Base-by-base conservation (phyloP, 2,888 invertebrate genomes). In the Lymantria monacha region DNA sequence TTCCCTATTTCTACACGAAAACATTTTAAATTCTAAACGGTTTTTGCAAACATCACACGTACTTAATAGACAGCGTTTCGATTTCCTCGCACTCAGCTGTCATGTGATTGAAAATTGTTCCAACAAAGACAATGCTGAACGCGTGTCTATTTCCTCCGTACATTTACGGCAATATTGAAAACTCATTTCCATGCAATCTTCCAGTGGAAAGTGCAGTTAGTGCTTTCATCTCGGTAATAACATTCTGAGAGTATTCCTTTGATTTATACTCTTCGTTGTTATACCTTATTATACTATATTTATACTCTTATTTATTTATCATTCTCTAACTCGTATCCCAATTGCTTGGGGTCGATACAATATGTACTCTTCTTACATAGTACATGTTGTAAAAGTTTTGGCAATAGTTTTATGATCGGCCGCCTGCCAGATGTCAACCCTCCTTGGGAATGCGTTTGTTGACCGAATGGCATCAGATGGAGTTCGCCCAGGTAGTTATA, bases 121-220 rank as follows among this genome's bases (percentile, higher is more conserved):
- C 47, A 63, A 68, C 66, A 56, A 72, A 78, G 79, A 83, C 86
- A 89, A 90, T 87, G 88, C 89, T 85, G 84, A 83, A 80, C 66
- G 71, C 63, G 62, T 88, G 82, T 89, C 89, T 89, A 83, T 87
- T 90, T 88, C 87, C 89, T 79, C 66, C 66, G 52, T 68, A 63
- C 79, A 77, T 87, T 88, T 86, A 81, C 89, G 83, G 82, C 84
- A 85, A 86, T 85, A 85, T 83, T 73, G 82, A 80, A 87, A 83
- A 80, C 78, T 85, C 81, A 90, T 91, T 87, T 89, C 91, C 88
- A 77, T 70, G 71, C 72, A 76, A 87, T 89, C 85, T 89, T 88
- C 90, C 70, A 69, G 54, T 61, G 49, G 57, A 56, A 52, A 49
- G 58, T 63, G 54, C 51, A 63, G 68, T 48, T 15, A 54, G 57